These are phyloP conservation scores for Girardia tigrina DNA, from an alignment of 2,888 invertebrate genomes.

Conservation along the genomic window DNA sequence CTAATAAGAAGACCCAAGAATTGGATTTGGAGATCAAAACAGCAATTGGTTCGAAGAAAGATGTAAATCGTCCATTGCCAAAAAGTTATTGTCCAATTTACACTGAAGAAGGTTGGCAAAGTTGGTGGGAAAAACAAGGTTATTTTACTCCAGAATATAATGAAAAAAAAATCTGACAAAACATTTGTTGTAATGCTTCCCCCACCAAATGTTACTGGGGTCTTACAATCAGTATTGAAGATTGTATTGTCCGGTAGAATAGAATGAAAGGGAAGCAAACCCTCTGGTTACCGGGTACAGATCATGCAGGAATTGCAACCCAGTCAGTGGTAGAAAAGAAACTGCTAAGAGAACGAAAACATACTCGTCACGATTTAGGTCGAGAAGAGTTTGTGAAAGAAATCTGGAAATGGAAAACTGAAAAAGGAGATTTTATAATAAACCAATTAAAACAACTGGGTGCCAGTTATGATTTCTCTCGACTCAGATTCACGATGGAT, in stretches of 20 bases:
- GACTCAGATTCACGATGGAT: slow-evolving; percentile 91
- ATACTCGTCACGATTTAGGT: slow-evolving; percentile 81
- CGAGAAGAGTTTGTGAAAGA: slow-evolving; percentile 76
- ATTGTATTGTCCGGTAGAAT: slow-evolving; percentile 73
- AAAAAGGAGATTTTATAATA: slow-evolving; percentile 63
- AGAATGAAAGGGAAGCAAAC: slow-evolving; percentile 82
- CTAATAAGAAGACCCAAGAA: too few species aligned
- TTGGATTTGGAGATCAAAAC: slow-evolving; percentile 1
- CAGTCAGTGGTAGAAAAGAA: slow-evolving; percentile 88
- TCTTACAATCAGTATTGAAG: slow-evolving; percentile 84
- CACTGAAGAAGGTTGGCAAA: slow-evolving; percentile 95
- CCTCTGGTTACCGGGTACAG: slow-evolving; percentile 91
- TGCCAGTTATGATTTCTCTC: slow-evolving; percentile 82
- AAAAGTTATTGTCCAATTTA: slow-evolving; percentile 86
- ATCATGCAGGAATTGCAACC: slow-evolving; percentile 97
- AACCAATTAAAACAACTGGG: slow-evolving; percentile 74
- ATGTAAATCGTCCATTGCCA: slow-evolving; percentile 57
- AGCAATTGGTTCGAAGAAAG: slow-evolving; percentile 38
- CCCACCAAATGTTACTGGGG: slow-evolving; percentile 94
- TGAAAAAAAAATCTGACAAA: slow-evolving; percentile 52
- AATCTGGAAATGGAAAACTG: slow-evolving; percentile 88
- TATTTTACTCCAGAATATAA: slow-evolving; percentile 81
- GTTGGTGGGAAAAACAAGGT: slow-evolving; percentile 93
- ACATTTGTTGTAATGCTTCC: slow-evolving; percentile 84
- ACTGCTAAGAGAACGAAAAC: slow-evolving; percentile 69